Evolutionary conservation across 1,140 invertebrate genomes (phyloP).

Genomic region (Cotesia glomerata): DNA sequence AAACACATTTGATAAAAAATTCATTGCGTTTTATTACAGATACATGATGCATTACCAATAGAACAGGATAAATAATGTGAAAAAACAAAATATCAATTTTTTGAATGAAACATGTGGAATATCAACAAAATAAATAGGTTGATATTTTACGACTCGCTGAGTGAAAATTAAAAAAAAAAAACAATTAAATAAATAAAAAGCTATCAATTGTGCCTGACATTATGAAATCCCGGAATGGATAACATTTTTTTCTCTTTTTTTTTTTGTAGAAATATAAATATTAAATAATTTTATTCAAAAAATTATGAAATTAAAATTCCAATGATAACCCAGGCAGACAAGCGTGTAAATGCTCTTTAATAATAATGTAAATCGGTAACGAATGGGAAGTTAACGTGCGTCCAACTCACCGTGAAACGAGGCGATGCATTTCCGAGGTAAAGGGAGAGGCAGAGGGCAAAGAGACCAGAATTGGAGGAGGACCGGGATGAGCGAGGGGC

Average conservation of each 20-base stretch:
- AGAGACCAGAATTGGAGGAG: background rate
- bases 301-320: conserved; percentile 50
- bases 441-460: background rate
- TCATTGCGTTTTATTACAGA: too few relatives aligned
- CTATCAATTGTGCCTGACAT: too few relatives aligned
- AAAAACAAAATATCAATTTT: too few relatives aligned
- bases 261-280: background rate
- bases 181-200: too few relatives aligned
- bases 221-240: too few relatives aligned
- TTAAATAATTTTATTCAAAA: background rate
- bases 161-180: too few relatives aligned
- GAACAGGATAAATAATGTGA: too few relatives aligned
- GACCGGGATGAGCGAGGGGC: background rate
- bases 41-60: too few relatives aligned
- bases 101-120: too few relatives aligned
- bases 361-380: conserved; percentile 54
- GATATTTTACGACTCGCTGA: too few relatives aligned
- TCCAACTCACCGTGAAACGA: conserved; percentile 52
- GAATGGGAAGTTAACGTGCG: conserved; percentile 49
- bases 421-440: conserved; percentile 35
- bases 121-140: too few relatives aligned
- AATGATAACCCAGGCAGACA: conserved; percentile 30
- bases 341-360: conserved; percentile 54
- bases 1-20: too few relatives aligned
- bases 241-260: background rate